A percentile compares a stretch with the other conserved stretches of the same genome.
phyloP scores from a whole-genome alignment of 2,888 invertebrate genomes.

The Cephus pygmeus region DNA sequence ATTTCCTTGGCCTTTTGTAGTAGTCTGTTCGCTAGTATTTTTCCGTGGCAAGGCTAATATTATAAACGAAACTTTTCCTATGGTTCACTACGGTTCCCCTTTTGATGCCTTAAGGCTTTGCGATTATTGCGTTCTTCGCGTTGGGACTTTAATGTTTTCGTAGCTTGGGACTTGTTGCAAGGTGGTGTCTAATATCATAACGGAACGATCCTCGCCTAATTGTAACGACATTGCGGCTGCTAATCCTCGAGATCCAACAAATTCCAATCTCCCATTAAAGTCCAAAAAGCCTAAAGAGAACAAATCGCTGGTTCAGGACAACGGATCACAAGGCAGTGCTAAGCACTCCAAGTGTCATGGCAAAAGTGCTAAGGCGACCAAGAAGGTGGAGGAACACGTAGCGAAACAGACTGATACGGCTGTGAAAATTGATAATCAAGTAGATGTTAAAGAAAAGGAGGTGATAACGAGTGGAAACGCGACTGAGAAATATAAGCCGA shows the following conservation, averaged over 20 bases:
- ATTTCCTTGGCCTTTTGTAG: background rate
- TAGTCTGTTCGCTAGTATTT: background rate
- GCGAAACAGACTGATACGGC: constrained; percentile 11
- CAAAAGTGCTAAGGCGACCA: constrained; percentile 26
- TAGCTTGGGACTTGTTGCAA: constrained; percentile 46
- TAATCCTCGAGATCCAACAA: constrained; percentile 33
- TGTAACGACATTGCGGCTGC: constrained; percentile 37
- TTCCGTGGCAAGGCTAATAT: no score
- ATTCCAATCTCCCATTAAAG: constrained; percentile 31
- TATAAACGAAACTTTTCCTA: no score
- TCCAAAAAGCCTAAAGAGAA: constrained; percentile 43
- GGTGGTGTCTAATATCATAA: constrained; percentile 49
- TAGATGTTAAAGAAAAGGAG: constrained; percentile 27
- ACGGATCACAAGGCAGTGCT: constrained; percentile 3
- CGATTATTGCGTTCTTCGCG: background rate
- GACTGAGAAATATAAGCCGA: constrained; percentile 47
- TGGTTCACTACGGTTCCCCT: background rate
- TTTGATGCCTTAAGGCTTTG: background rate
- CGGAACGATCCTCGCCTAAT: constrained; percentile 39
- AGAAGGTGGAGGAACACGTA: constrained; percentile 31
- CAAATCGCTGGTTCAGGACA: constrained; percentile 32
- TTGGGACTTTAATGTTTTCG: background rate
- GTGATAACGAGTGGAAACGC: constrained; percentile 10
- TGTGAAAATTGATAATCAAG: constrained; percentile 25
- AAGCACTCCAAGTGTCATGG: constrained; percentile 33